phyloP scores from a whole-genome alignment of 2,797 vertebrate species.

The Dromococcyx pavoninus region DNA sequence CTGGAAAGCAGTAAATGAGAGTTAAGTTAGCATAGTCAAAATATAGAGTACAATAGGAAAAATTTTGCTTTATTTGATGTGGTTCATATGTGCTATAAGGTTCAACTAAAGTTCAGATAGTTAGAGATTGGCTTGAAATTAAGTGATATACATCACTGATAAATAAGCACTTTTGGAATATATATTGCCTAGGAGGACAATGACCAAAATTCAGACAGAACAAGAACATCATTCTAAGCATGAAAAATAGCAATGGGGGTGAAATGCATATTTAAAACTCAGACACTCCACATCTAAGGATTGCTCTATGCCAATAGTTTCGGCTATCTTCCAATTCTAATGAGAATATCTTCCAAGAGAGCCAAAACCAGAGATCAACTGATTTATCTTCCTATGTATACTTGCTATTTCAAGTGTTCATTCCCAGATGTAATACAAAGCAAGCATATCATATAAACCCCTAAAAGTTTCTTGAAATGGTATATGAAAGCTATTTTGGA shows the following conservation, averaged over 20 bases:
- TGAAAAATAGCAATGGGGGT: background rate
- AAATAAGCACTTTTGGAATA: background rate
- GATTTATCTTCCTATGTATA: background rate
- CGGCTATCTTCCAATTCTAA: background rate
- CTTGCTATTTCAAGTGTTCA: background rate
- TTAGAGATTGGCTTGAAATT: background rate
- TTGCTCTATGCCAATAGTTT: background rate
- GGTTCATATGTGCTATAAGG: background rate
- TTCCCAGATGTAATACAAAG: background rate
- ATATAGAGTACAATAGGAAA: conserved; percentile 7
- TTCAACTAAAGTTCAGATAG: background rate
- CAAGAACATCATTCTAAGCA: background rate
- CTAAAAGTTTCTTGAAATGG: background rate
- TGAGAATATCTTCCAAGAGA: background rate
- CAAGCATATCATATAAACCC: background rate
- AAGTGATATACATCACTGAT: background rate
- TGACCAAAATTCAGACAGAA: background rate
- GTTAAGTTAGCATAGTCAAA: background rate
- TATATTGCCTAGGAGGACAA: background rate
- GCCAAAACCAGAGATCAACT: background rate
- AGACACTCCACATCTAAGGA: background rate
- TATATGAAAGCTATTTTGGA: background rate
- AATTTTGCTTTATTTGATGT: conserved; percentile 3
- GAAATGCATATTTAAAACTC: background rate
- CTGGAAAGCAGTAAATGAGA: background rate